Percentiles rank a stretch among this genome's conserved stretches.
These are phyloP conservation scores for Trinorchestia longiramus DNA, from an alignment of 1,140 invertebrate genomes.

Conservation along the genomic window DNA sequence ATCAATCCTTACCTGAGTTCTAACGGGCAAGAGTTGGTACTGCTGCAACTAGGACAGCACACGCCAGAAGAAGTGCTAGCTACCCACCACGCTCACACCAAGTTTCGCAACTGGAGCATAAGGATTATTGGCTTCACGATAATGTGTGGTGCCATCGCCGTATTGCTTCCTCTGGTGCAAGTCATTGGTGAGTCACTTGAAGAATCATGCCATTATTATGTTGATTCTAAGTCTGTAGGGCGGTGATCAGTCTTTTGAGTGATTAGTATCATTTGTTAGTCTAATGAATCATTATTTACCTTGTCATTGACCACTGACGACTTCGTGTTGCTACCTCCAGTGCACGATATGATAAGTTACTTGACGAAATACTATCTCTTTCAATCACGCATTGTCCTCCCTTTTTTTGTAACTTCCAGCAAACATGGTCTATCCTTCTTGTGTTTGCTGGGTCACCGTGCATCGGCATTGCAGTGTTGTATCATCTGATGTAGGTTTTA, in stretches of 20 bases:
- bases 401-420: not conserved
- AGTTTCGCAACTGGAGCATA: not conserved
- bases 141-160: not conserved
- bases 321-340: not conserved
- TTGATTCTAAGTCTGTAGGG: not conserved
- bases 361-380: not conserved
- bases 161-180: not conserved
- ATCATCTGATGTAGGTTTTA: not conserved
- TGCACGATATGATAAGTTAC: not conserved
- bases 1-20: slow-evolving; percentile 18
- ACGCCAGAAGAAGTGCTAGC: slow-evolving; percentile 1
- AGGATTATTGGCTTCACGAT: not conserved
- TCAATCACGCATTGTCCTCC: not conserved
- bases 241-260: not conserved
- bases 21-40: slow-evolving; percentile 11
- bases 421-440: not conserved
- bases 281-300: not conserved
- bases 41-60: not conserved
- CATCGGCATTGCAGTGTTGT: not conserved
- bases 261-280: no score
- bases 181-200: not conserved
- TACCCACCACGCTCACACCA: not conserved
- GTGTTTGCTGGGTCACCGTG: not conserved
- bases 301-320: not conserved
- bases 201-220: not conserved